Evolutionary conservation across 1,140 invertebrate genomes (phyloP), one percentile per base, ranked within the genome.

Genomic region (Psix sp.): DNA sequence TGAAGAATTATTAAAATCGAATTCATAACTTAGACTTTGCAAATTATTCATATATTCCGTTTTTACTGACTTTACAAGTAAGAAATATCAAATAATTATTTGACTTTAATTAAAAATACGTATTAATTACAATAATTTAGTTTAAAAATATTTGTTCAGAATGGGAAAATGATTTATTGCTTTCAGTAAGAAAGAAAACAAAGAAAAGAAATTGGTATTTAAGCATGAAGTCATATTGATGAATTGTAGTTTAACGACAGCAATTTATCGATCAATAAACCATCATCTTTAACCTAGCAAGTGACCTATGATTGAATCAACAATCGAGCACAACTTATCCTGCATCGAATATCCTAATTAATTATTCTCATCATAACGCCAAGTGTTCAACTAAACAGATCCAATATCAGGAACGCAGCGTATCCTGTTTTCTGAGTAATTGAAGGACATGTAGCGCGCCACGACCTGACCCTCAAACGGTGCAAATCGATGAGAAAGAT

Each of bases 381-480:
- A 20, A 63, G 42, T 51, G 51, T 71, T 63, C 16, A 35, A 51
- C 51, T 63, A 51, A 57, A 57, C 67, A 63, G 49, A 72, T 72
- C 59, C 31, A 51, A 65, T 72, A 65, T 72, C 68, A 39, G 46
- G 11, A 40, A 48, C 38, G 46, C 46, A 15, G 0, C 29, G 40
- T 40, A 73, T 60, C 68, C 35, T 73, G 60, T 65, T 73, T 73
- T 65, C 68, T 60, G 60, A 65, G 60, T 66, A 73, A 73, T 73
- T 66, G 68, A 73, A 73, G 68, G 66, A 66, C 70, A 43, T 40
- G 62, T 43, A 43, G 57, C 45, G 60, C 38, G 46, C 13, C 31
- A 39, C 13, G 11, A 9, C 36, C 17, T 54, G 42, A 65, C 52
- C 48, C 48, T 56, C 43, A 21, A 46, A 59, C 54, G 39, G 35